These are phyloP conservation scores for Butorides virescens DNA, from an alignment of 2,113 vertebrate genomes.

Conservation along the genomic window DNA sequence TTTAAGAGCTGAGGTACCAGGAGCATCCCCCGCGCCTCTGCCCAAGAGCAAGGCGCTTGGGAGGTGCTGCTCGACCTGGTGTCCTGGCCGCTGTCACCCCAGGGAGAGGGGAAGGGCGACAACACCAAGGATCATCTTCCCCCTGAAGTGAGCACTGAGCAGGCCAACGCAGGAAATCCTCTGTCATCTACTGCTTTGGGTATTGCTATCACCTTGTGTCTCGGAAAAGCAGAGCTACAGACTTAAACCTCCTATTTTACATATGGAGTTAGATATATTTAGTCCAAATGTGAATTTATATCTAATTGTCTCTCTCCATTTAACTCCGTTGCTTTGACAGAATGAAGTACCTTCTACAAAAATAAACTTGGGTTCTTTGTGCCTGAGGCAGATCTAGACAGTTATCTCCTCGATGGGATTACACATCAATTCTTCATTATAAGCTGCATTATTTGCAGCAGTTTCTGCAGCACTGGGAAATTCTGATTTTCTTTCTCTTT, in stretches of 20 bases:
- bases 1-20: rapidly evolving
- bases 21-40: not conserved
- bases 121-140: not conserved
- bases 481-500: not conserved
- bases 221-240: not conserved
- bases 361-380: not conserved
- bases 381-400: not conserved
- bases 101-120: not conserved
- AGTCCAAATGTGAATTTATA: not conserved
- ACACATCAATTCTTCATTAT: not conserved
- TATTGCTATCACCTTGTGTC: not conserved
- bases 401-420: not conserved
- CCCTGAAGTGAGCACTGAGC: not conserved
- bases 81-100: not conserved
- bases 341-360: not conserved
- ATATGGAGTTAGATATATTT: not conserved
- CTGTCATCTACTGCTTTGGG: not conserved
- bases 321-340: not conserved
- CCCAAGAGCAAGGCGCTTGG: not conserved
- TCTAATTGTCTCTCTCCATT: not conserved
- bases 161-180: not conserved
- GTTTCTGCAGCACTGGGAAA: not conserved
- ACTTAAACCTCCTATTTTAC: not conserved
- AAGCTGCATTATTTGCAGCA: not conserved
- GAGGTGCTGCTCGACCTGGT: not conserved